These are phyloP conservation scores for Lasioglossum zephyrum DNA, from an alignment of 2,888 invertebrate species.

Conservation along the genomic window DNA sequence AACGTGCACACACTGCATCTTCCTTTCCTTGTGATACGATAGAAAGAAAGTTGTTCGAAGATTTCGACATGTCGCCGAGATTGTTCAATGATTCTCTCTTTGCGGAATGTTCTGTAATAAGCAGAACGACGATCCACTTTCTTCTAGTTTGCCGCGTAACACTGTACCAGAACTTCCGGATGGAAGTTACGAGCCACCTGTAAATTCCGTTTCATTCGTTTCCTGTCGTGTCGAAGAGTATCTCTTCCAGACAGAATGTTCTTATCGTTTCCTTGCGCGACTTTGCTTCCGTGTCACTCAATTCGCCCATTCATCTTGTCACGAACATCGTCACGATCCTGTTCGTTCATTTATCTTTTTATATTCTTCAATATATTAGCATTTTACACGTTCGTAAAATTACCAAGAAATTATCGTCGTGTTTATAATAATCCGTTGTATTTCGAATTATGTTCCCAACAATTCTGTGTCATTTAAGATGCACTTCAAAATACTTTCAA, in stretches of 20 bases:
- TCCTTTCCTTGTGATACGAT: neutral
- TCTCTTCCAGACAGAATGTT: neutral
- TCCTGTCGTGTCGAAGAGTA: neutral
- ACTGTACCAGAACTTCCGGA: neutral
- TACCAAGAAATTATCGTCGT: neutral
- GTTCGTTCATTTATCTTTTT: neutral
- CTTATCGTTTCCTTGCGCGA: neutral
- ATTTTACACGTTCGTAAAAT: too few species aligned
- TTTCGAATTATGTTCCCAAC: too few species aligned
- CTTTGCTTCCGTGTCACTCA: neutral
- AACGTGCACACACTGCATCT: neutral
- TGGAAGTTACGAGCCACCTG: constrained; percentile 8
- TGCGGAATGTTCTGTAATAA: neutral
- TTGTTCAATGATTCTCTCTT: constrained; percentile 5
- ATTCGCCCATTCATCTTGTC: neutral
- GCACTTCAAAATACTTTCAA: too few species aligned
- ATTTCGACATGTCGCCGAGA: neutral
- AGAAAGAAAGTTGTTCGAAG: constrained; percentile 13
- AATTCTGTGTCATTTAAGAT: too few species aligned
- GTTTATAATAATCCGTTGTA: too few species aligned
- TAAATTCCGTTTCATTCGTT: neutral
- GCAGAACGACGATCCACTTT: constrained; percentile 5
- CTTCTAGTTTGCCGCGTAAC: neutral
- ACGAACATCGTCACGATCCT: neutral
- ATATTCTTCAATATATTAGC: neutral